Evolutionary conservation across 1,140 invertebrate genomes (phyloP).

Genomic region (Leptopilina clavipes): DNA sequence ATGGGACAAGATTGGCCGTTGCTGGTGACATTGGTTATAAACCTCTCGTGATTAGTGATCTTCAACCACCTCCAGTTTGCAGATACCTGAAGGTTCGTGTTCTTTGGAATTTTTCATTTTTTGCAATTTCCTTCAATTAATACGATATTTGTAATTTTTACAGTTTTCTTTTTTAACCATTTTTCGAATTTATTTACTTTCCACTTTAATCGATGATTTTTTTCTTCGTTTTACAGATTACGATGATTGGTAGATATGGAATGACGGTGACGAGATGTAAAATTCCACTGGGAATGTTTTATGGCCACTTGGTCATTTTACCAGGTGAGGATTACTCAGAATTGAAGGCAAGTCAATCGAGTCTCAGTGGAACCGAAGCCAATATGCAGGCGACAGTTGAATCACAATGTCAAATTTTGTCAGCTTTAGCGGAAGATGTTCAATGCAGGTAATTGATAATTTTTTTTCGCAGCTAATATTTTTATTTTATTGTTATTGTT

Average conservation of each 20-base stretch:
- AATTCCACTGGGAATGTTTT: slow-evolving; percentile 94
- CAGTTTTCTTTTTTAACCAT: slow-evolving; percentile 8
- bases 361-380: slow-evolving; percentile 62
- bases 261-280: slow-evolving; percentile 92
- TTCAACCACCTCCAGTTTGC: slow-evolving; percentile 91
- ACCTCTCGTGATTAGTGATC: slow-evolving; percentile 88
- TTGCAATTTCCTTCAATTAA: no score
- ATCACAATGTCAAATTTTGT: slow-evolving; percentile 76
- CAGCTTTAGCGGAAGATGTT: slow-evolving; percentile 84
- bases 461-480: neutral
- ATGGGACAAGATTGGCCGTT: slow-evolving; percentile 89
- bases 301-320: slow-evolving; percentile 88
- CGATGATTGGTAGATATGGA: slow-evolving; percentile 91
- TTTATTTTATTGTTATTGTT: neutral
- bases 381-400: slow-evolving; percentile 72
- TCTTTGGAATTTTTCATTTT: slow-evolving; percentile 18
- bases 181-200: no score
- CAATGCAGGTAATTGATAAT: slow-evolving; percentile 79
- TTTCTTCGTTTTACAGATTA: slow-evolving; percentile 76
- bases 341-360: slow-evolving; percentile 65
- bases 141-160: no score
- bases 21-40: slow-evolving; percentile 89
- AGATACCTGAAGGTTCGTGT: slow-evolving; percentile 87
- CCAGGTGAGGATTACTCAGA: slow-evolving; percentile 80
- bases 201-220: no score